Base-by-base conservation (phyloP, 2,113 vertebrate species). In the Trachemys scripta region DNA sequence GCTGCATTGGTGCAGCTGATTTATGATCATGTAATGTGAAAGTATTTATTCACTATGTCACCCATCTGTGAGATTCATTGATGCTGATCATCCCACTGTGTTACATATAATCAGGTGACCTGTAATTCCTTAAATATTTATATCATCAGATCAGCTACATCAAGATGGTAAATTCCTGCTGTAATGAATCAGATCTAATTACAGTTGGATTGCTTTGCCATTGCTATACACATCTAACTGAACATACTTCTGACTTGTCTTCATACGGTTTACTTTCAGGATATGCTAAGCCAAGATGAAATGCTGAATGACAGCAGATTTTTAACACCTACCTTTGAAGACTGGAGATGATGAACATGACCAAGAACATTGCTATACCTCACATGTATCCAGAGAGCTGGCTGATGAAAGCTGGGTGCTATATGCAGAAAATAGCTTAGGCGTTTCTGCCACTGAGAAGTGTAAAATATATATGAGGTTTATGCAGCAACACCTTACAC, bases 261-360 rank as follows among this genome's bases (percentile, higher is more conserved):
- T 49, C 20, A 1, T 62, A 24, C 54, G 89, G 45, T 54, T 53
- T 79, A 96, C 98, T 99, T 99, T 50, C 98, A 99, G 99, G 99
- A 98, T 0, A 98, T 99, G 98, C 97, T 99, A 91, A 98, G 98
- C 96, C 98, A 98, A 92, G 99, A 99, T 83, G 98, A 99, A 97
- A 97, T 98, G 92, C 97, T 98, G 97, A 99, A 98, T 9, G 98
- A 99, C 97, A 98, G 98, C 97, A 97, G 96, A 94, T 98, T 98
- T 92, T 96, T 98, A 94, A 96, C 98, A 93, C 98, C 98, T 3
- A 94, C 97, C 31, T 97, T 96, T 89, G 98, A 98, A 54, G 97
- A 97, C 82, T 98, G 96, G 97, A 97, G 96, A 96, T 98, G 97
- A 98, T 94, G 84, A 90, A 88, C 69, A 0, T 45, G 93, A 93